A percentile compares a stretch with the other conserved stretches of the same genome.
Conservation (phyloP, 2,797 vertebrate species). For the Apodemus agrarius region DNA sequence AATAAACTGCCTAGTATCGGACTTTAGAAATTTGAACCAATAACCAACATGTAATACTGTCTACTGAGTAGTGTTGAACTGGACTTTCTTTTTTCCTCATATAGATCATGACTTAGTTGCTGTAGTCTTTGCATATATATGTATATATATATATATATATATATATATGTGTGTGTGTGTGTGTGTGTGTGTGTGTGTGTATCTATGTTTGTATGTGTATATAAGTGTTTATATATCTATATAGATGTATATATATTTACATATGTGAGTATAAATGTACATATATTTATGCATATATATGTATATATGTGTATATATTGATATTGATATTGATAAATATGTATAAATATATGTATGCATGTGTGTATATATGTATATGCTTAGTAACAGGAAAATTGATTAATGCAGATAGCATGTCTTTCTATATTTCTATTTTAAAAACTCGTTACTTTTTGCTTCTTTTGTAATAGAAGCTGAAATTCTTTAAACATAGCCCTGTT, state of each 20-base stretch:
- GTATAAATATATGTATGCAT: neutral
- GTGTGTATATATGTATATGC: neutral
- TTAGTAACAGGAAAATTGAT: neutral
- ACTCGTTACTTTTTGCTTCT: neutral
- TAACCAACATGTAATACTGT: neutral
- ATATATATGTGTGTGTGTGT: no score
- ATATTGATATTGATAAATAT: rapidly evolving
- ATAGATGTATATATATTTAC: rapidly evolving
- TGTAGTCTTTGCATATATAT: neutral
- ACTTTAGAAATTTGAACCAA: neutral
- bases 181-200: neutral
- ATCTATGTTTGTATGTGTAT: neutral
- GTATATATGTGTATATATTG: neutral
- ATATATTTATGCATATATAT: neutral
- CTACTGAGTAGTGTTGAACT: neutral
- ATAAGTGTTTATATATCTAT: neutral
- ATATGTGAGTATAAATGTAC: neutral
- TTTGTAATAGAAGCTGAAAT: neutral
- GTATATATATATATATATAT: neutral
- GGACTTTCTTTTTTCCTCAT: neutral
- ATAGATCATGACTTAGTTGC: neutral
- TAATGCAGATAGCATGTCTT: neutral
- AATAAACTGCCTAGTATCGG: neutral
- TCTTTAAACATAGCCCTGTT: neutral
- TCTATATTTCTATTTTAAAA: neutral